A percentile compares a stretch with the other conserved stretches of the same genome.
These are phyloP conservation scores for Platichthys stellatus DNA, from an alignment of 2,113 vertebrate genomes.

Conservation along the genomic window DNA sequence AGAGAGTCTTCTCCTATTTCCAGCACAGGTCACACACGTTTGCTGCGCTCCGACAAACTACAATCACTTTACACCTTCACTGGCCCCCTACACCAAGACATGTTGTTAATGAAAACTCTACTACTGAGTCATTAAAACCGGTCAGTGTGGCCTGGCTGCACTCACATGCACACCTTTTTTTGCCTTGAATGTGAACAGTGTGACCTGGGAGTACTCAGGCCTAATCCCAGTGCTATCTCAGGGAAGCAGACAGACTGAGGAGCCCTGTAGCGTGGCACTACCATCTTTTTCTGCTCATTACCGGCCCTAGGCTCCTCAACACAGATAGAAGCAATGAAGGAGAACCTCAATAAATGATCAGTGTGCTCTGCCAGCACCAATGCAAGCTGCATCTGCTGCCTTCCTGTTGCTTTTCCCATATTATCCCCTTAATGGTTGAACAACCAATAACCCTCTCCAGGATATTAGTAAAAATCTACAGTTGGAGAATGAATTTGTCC, in stretches of 20 bases:
- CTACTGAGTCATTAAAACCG: constrained; percentile 42
- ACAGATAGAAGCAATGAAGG: constrained; percentile 70
- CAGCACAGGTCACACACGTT: constrained; percentile 11
- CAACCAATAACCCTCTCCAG: constrained; percentile 49
- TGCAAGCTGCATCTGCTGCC: constrained; percentile 56
- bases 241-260: constrained; percentile 63
- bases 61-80: constrained; percentile 27
- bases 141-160: constrained; percentile 36
- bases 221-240: constrained; percentile 72
- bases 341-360: constrained; percentile 78
- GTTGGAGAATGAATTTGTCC: constrained; percentile 36
- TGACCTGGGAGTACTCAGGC: constrained; percentile 53
- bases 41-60: constrained; percentile 6
- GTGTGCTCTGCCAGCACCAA: constrained; percentile 60
- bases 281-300: constrained; percentile 74
- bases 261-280: constrained; percentile 63
- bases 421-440: constrained; percentile 43
- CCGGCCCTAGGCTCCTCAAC: constrained; percentile 57
- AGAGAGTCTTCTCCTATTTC: constrained; percentile 34
- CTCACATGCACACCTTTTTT: constrained; percentile 42
- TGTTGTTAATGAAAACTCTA: constrained; percentile 48
- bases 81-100: constrained; percentile 22
- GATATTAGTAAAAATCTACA: constrained; percentile 46
- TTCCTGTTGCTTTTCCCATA: constrained; percentile 46
- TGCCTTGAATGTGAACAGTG: constrained; percentile 45